Percentiles rank a stretch among this genome's conserved stretches.
These are phyloP conservation scores for Chironex yamaguchii DNA, from an alignment of 30 jellyfish, hydroid and myxozoan genomes.

Conservation along the genomic window DNA sequence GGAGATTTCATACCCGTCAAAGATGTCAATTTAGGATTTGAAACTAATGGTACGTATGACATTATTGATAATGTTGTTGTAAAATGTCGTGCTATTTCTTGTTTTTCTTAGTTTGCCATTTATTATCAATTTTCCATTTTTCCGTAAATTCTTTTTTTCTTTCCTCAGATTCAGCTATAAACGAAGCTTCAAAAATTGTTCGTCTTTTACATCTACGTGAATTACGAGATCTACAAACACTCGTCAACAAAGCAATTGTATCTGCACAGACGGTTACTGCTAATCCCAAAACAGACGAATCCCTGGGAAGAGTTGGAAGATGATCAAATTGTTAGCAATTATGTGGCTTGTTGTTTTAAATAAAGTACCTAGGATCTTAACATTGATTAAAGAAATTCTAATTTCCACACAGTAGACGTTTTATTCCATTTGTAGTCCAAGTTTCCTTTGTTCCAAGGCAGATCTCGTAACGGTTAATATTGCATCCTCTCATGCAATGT, in stretches of 20 bases:
- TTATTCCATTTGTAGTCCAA: no score
- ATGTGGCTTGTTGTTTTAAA: background rate
- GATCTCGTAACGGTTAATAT: no score
- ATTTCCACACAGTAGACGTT: no score
- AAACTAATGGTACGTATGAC: conserved; percentile 29
- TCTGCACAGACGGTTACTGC: conserved; percentile 90
- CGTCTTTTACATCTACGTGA: conserved; percentile 93
- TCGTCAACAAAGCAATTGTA: conserved; percentile 92
- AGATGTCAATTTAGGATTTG: conserved; percentile 68
- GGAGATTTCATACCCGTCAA: conserved; percentile 53
- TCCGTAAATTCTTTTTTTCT: no score
- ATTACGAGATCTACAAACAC: conserved; percentile 92
- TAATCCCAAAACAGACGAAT: conserved; percentile 96
- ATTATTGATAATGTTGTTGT: background rate
- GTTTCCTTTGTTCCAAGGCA: no score
- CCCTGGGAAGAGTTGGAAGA: conserved; percentile 94
- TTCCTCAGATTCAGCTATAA: conserved; percentile 81
- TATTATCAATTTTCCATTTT: no score
- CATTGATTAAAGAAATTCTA: background rate
- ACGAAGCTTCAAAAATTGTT: conserved; percentile 92
- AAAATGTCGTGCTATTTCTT: background rate
- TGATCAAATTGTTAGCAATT: background rate
- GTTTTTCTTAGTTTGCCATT: background rate
- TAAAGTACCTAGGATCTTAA: background rate
- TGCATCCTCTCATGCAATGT: no score